Evolutionary conservation across 2,113 vertebrate genomes (phyloP).

Genomic region (Cichladusa arquata): DNA sequence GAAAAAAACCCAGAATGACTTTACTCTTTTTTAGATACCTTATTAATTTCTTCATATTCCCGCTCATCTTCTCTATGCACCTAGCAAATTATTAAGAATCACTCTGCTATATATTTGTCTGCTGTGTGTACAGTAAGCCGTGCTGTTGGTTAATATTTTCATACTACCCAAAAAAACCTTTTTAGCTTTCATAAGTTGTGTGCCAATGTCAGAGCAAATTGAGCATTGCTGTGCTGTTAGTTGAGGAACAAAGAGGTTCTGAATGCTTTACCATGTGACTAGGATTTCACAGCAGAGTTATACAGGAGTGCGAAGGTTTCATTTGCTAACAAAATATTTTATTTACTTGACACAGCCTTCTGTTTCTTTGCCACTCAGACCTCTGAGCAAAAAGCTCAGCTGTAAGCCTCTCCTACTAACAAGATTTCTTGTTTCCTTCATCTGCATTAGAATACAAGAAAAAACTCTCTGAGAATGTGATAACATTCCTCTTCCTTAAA

Average conservation of each 20-base stretch:
- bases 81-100: neutral
- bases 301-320: neutral
- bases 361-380: neutral
- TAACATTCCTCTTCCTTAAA: neutral
- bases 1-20: rapidly evolving
- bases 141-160: neutral
- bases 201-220: neutral
- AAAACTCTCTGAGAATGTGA: neutral
- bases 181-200: neutral
- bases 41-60: neutral
- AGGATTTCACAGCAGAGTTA: neutral
- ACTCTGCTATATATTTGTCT: neutral
- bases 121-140: neutral
- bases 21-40: neutral
- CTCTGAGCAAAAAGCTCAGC: neutral
- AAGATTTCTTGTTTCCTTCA: neutral
- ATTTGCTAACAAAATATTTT: neutral
- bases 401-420: neutral
- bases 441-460: neutral
- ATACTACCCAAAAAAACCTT: neutral
- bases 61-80: neutral
- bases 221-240: neutral
- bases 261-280: neutral
- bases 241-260: neutral
- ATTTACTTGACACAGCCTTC: neutral